These are phyloP conservation scores for Muraenolepis orangiensis DNA, from an alignment of 2,797 vertebrate species.

Conservation along the genomic window DNA sequence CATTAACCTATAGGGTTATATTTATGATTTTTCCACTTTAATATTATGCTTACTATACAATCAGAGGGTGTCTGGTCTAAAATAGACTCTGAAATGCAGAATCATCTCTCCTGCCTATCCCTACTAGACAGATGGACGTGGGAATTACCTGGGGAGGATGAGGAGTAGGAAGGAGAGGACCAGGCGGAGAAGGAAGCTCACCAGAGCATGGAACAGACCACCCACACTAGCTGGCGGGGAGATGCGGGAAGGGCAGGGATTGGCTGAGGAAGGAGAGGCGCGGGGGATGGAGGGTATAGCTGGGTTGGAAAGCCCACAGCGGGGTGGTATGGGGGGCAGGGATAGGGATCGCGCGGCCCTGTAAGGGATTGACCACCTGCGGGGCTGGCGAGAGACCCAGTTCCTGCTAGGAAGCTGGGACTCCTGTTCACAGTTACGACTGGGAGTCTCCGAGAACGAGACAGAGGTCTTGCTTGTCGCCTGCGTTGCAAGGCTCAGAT, in stretches of 20 bases:
- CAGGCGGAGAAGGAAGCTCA: conserved; percentile 70
- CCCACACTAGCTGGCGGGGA: not conserved
- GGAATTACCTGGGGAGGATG: conserved; percentile 67
- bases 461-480: not conserved
- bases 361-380: not conserved
- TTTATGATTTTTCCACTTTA: not conserved
- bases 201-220: conserved; percentile 51
- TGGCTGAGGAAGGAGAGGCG: conserved; percentile 26
- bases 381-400: not conserved
- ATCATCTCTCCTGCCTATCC: not conserved
- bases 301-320: conserved; percentile 3
- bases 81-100: not conserved
- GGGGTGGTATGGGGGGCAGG: not conserved
- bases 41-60: not conserved
- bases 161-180: conserved; percentile 66
- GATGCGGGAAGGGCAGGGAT: conserved; percentile 38
- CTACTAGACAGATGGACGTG: conserved; percentile 6
- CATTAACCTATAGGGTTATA: too few relatives aligned
- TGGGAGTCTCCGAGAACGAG: not conserved
- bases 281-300: not conserved
- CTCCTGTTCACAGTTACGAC: not conserved
- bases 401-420: not conserved
- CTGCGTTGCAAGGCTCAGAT: not conserved
- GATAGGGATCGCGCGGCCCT: not conserved
- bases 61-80: not conserved